A percentile compares a stretch with the other conserved stretches of the same genome.
phyloP scores from a whole-genome alignment of 2,888 invertebrate species.

The Piscicola geometra region DNA sequence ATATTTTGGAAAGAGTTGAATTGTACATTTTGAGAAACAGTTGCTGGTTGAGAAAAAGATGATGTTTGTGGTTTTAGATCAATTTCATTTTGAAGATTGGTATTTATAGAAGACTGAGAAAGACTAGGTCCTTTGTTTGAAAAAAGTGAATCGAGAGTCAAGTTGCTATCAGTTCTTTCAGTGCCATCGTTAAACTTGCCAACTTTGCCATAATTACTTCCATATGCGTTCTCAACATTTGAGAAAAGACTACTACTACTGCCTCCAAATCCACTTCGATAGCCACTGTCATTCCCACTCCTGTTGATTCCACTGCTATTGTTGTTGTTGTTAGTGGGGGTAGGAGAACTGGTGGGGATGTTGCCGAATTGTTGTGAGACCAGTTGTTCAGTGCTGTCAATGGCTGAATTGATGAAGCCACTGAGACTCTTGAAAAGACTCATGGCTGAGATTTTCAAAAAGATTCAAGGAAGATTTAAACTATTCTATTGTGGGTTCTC shows the following conservation, averaged over 20 bases:
- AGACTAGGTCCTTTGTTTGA: background rate
- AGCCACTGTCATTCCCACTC: background rate
- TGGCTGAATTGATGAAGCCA: conserved; percentile 25
- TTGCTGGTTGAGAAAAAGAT: too few species aligned
- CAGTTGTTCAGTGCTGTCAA: conserved; percentile 29
- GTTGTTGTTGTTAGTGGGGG: background rate
- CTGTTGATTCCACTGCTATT: background rate
- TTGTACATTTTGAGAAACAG: too few species aligned
- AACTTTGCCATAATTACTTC: background rate
- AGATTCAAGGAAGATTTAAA: too few species aligned
- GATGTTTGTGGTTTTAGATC: too few species aligned
- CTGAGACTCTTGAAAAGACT: conserved; percentile 28
- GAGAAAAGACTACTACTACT: background rate
- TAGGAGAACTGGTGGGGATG: background rate
- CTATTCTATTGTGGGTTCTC: too few species aligned
- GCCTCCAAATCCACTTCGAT: background rate
- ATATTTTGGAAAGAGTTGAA: too few species aligned
- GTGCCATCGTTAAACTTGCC: background rate
- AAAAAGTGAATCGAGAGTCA: background rate
- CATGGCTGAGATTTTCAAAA: too few species aligned
- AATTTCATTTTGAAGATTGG: background rate
- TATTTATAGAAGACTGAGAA: background rate
- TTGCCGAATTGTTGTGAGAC: conserved; percentile 21
- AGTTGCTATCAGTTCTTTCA: too few species aligned
- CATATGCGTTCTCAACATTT: background rate